Base-by-base conservation (phyloP, 2,797 vertebrate genomes). In the Gambusia yucatana region DNA sequence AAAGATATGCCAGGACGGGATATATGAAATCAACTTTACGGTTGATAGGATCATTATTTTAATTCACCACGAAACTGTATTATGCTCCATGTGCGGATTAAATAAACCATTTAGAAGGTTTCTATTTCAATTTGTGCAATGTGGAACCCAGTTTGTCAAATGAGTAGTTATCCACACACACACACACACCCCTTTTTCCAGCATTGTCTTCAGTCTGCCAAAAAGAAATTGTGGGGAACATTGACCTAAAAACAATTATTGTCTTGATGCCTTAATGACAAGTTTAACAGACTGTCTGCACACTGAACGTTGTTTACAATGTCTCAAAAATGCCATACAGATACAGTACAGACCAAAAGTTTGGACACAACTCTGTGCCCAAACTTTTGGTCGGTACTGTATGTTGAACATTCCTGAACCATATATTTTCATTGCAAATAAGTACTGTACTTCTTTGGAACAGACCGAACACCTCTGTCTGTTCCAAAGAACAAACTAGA, bases 401-500 rank as follows among this genome's bases (percentile, higher is more conserved):
- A 77, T 84, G 84, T 86, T 86, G 69, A 71, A 65, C 63, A 81
- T 88, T 87, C 88, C 79, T 83, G 25, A 67, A 46, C 73, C 76
- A 82, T 86, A 88, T 82, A 83, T 86, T 87, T 72, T 76, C 77
- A 75, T 43, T 84, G 73, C 81, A 78, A 25, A 52, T 75, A 75
- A 61, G 74, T 61, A 77, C 80, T 84, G 86, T 86, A 81, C 82
- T 88, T 80, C 87, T 33, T 33, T 33, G 33, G 33, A 33, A 33
- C 33, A 33, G 33, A 33, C 33, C 1, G 33, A 33, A 87, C 80
- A 79, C 84, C 79, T 84, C 52, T 84, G 82, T 92, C 84, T 85
- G 76, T 92, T 87, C 83, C 28, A 47, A 83, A 91, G 84, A 92
- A 91, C 78, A 87, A 91, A 93, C 90, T 94, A 92, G 94, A 93